Conservation (phyloP, 2,888 invertebrate species). For the Thysanoteuthis rhombus region DNA sequence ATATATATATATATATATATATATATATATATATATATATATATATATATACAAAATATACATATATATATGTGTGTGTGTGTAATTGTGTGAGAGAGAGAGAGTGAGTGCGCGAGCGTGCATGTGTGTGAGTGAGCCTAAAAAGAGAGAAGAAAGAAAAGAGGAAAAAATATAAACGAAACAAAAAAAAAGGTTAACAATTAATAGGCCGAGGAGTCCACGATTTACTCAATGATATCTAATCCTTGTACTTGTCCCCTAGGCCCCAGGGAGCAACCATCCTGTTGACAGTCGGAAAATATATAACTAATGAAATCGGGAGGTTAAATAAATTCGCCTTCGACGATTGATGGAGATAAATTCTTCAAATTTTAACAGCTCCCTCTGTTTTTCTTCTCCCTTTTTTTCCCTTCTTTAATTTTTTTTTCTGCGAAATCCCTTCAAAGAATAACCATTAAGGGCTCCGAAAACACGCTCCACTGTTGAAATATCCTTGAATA, state of each 20-base stretch:
- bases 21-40: not conserved
- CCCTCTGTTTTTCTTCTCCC: not conserved
- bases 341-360: not conserved
- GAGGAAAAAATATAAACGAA: not conserved
- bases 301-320: not conserved
- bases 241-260: not conserved
- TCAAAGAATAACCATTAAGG: not conserved
- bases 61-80: not conserved
- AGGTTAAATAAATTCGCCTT: slow-evolving; percentile 12
- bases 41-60: not conserved
- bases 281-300: not conserved
- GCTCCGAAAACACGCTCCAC: not conserved
- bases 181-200: not conserved
- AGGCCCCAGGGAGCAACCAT: not conserved
- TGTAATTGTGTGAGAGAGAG: not conserved
- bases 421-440: not conserved
- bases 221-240: not conserved
- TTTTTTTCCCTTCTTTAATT: not conserved
- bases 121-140: not conserved
- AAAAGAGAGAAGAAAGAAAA: not conserved
- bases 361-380: not conserved
- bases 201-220: not conserved
- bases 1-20: too few species aligned
- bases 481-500: not conserved
- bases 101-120: not conserved